Conservation (phyloP, 2,113 vertebrate species). For the Podocnemis expansa region DNA sequence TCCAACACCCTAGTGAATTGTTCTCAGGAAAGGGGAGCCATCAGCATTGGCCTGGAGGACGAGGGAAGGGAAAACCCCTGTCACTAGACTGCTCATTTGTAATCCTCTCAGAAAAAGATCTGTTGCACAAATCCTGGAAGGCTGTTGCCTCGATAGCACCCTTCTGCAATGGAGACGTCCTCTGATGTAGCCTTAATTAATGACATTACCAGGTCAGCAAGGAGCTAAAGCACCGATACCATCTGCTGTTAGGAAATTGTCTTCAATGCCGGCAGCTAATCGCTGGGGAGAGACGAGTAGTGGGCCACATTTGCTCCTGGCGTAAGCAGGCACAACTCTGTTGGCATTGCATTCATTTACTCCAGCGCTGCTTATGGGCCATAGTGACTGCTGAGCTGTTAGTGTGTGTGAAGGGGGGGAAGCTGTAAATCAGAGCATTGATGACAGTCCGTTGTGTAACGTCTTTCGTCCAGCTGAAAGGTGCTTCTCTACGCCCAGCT, state of each 20-base stretch:
- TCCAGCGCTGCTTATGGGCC: constrained; percentile 33
- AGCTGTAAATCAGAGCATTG: constrained; percentile 57
- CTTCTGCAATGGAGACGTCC: constrained; percentile 45
- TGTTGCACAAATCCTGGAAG: constrained; percentile 51
- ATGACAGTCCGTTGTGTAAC: constrained; percentile 41
- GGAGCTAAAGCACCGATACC: constrained; percentile 56
- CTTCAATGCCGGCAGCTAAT: constrained; percentile 59
- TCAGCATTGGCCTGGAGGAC: accelerated
- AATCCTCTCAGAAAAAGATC: accelerated
- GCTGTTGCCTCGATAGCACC: constrained; percentile 27
- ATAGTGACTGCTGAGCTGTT: constrained; percentile 24
- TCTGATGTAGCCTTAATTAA: constrained; percentile 58
- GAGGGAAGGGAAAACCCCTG: neutral
- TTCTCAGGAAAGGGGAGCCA: neutral
- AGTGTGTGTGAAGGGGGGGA: constrained; percentile 43
- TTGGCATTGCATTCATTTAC: constrained; percentile 67
- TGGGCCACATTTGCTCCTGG: constrained; percentile 60
- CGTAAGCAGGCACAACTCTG: constrained; percentile 50
- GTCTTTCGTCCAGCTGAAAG: neutral
- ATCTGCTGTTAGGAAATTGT: constrained; percentile 67
- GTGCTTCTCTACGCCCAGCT: neutral
- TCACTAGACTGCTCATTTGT: constrained; percentile 9
- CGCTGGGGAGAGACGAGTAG: constrained; percentile 41
- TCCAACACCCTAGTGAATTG: neutral
- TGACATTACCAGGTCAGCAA: constrained; percentile 50